Base-by-base conservation (phyloP, 1,140 invertebrate species). In the Diabrotica undecimpunctata region DNA sequence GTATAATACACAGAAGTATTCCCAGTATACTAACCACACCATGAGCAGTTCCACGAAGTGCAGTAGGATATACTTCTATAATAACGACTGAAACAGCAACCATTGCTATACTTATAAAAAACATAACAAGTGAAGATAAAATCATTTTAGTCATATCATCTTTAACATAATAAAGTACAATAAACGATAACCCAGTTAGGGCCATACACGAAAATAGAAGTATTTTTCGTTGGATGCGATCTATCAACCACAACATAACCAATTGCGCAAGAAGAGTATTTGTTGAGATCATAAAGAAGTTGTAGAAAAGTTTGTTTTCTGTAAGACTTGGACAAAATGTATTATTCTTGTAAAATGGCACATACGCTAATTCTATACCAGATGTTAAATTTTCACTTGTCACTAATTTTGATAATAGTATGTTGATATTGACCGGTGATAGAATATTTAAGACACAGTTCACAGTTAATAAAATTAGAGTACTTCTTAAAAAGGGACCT, bases 31-130 rank as follows among this genome's bases (percentile, higher is more conserved):
- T 60, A 6, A 50, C 61, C 8, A 69, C 12, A 25, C 52, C 60
- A 38, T 54, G 41, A 10, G 63, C 52, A 25, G 63, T 68, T n/a
- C 59, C 60, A 58, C 66, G 60, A 10, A 68, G 14, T 12, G 64
- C 64, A 36, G 67, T 69, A 5, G 67, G 67, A 53, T 51, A 66
- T 0, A 41, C 11, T 61, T 69, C 67, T 37, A 69, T 54, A 39
- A 60, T 66, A 41, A 69, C 52, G 7, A 69, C 36, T 3, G 64
- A 46, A 9, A 62, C 35, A 13, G 53, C 54, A 12, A 64, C 35
- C 8, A 38, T 5, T 6, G 55, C 56, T 11, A 38, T 56, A 39
- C 25, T 53, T 9, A 64, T 7, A 25, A 46, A 54, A 9, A 52
- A 14, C 50, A 66, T 56, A 35, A 63, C 13, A 41, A 62, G 14